These are phyloP conservation scores for Leptogaster cylindrica DNA, from an alignment of 2,888 invertebrate species.

Conservation along the genomic window DNA sequence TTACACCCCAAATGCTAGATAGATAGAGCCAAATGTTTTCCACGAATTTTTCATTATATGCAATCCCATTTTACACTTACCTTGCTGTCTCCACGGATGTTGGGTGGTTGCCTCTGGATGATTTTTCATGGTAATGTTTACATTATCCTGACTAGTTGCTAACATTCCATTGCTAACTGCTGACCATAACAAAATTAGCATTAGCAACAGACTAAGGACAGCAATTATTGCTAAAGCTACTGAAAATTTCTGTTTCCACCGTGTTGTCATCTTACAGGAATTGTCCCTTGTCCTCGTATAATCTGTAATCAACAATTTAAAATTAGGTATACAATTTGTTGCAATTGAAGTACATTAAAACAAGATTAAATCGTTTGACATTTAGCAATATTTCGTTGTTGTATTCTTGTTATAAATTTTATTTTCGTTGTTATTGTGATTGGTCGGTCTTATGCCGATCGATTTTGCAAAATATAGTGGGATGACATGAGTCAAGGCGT, in stretches of 20 bases:
- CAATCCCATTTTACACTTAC: not conserved
- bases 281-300: no score
- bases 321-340: no score
- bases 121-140: slow-evolving; percentile 27
- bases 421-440: no score
- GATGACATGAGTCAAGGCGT: slow-evolving; percentile 34
- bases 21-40: no score
- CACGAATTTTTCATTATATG: no score
- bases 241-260: slow-evolving; percentile 47
- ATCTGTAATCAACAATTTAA: no score
- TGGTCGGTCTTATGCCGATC: no score
- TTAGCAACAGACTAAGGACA: slow-evolving; percentile 40
- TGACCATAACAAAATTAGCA: slow-evolving; percentile 45
- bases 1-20: no score
- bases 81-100: slow-evolving; percentile 1
- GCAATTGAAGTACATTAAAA: no score
- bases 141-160: slow-evolving; percentile 33
- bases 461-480: not conserved
- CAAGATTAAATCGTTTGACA: no score
- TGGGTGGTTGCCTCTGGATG: not conserved
- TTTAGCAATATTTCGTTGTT: no score
- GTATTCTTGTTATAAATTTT: no score
- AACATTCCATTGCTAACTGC: slow-evolving; percentile 44
- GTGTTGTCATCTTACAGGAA: slow-evolving; percentile 48
- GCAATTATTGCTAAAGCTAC: slow-evolving; percentile 41